Conservation (phyloP, 1,140 invertebrate species). For the Acromyrmex charruanus region DNA sequence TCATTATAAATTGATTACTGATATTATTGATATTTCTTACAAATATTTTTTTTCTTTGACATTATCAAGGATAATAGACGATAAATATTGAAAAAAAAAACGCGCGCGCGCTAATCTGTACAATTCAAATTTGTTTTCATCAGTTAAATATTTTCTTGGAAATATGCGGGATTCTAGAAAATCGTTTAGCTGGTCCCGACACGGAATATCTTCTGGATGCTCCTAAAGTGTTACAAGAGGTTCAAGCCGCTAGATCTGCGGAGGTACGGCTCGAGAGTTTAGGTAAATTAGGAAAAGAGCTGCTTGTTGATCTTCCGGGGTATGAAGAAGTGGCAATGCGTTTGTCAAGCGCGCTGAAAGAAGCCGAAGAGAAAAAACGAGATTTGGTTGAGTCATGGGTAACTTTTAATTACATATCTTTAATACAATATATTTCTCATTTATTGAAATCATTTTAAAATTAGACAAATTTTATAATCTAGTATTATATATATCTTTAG, state of each 20-base stretch:
- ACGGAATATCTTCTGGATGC: conserved; percentile 81
- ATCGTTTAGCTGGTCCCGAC: conserved; percentile 79
- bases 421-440: not conserved
- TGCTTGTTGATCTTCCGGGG: conserved; percentile 82
- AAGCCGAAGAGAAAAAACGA: conserved; percentile 79
- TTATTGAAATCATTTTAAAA: not conserved
- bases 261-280: conserved; percentile 81
- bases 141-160: not conserved
- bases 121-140: not conserved
- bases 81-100: not conserved
- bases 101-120: not conserved
- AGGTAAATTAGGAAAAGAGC: conserved; percentile 79
- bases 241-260: conserved; percentile 81
- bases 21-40: not conserved
- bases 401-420: conserved; percentile 57
- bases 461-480: not conserved
- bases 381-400: conserved; percentile 89
- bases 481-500: not conserved
- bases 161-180: conserved; percentile 68
- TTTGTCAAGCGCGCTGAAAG: conserved; percentile 75
- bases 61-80: not conserved
- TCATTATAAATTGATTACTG: conserved; percentile 2
- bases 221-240: conserved; percentile 82
- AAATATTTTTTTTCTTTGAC: not conserved
- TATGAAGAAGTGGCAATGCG: conserved; percentile 79